Conservation (phyloP, 2,797 vertebrate species). For the Luscinia luscinia region DNA sequence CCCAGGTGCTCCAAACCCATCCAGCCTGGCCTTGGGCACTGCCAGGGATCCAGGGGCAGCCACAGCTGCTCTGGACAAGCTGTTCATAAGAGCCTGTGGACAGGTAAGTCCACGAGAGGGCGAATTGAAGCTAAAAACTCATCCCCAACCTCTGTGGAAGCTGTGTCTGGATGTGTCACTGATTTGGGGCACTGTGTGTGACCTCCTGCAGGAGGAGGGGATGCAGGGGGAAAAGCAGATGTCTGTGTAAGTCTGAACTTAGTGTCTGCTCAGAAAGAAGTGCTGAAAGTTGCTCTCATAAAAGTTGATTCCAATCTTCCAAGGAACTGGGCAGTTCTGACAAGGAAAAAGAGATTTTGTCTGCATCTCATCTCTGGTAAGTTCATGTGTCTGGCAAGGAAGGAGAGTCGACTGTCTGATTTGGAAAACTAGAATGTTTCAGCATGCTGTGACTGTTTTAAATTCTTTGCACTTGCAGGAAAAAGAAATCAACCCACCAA, state of each 20-base stretch:
- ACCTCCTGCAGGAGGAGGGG: neutral
- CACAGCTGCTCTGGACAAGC: neutral
- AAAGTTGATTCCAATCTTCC: neutral
- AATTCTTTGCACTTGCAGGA: neutral
- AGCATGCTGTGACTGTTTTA: neutral
- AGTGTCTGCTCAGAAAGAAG: neutral
- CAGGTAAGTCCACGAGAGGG: constrained; percentile 15
- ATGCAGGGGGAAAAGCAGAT: neutral
- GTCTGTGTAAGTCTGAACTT: fast-evolving
- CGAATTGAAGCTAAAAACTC: neutral
- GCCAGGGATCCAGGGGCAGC: too few species aligned
- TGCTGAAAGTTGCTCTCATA: neutral
- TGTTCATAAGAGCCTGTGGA: neutral
- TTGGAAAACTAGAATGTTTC: neutral
- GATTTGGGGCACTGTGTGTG: neutral
- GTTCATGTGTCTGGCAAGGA: neutral
- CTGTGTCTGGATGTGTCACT: fast-evolving
- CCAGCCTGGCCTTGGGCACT: neutral
- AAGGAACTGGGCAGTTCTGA: neutral
- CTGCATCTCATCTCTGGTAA: neutral
- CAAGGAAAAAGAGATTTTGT: neutral
- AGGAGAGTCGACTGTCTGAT: neutral
- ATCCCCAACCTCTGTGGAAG: fast-evolving
- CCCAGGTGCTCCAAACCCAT: fast-evolving
- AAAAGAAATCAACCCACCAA: neutral